Evolutionary conservation across 1,140 invertebrate species (phyloP).

Genomic region (Leptestheria dahalacensis): DNA sequence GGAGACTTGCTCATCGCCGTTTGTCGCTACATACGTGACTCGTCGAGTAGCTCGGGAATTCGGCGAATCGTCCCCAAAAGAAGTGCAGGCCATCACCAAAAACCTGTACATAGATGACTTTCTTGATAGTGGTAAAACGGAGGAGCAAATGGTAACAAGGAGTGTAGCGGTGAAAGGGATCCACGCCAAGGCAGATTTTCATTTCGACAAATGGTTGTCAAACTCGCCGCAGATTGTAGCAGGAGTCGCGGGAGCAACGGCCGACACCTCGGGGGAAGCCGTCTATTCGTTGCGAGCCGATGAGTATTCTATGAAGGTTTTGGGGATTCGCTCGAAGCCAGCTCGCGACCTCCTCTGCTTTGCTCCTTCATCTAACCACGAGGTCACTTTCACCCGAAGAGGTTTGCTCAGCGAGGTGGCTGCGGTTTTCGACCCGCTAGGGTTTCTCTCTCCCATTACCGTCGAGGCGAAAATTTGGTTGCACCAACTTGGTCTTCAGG

Average conservation of each 20-base stretch:
- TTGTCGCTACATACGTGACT: not conserved
- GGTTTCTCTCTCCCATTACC: constrained; percentile 26
- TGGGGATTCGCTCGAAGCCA: not conserved
- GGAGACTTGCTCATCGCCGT: not conserved
- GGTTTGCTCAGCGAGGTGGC: constrained; percentile 17
- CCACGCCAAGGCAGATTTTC: constrained; percentile 2
- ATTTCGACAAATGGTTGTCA: not conserved
- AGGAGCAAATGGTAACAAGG: not conserved
- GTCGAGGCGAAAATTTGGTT: constrained; percentile 29
- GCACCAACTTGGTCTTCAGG: constrained; percentile 27
- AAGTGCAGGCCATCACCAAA: constrained; percentile 3
- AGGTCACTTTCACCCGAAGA: not conserved
- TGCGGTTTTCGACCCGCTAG: constrained; percentile 30
- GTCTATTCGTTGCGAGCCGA: not conserved
- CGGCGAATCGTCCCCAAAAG: not conserved
- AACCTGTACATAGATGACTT: constrained; percentile 8
- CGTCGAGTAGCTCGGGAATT: not conserved
- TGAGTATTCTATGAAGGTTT: not conserved
- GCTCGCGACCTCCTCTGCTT: not conserved
- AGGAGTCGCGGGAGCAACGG: not conserved
- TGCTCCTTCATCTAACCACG: not conserved
- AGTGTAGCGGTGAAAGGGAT: not conserved
- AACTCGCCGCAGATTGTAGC: not conserved
- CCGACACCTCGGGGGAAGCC: not conserved
- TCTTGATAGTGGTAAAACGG: constrained; percentile 7